Evolutionary conservation across 2,113 vertebrate genomes (phyloP).

Genomic region (Eonycteris spelaea): DNA sequence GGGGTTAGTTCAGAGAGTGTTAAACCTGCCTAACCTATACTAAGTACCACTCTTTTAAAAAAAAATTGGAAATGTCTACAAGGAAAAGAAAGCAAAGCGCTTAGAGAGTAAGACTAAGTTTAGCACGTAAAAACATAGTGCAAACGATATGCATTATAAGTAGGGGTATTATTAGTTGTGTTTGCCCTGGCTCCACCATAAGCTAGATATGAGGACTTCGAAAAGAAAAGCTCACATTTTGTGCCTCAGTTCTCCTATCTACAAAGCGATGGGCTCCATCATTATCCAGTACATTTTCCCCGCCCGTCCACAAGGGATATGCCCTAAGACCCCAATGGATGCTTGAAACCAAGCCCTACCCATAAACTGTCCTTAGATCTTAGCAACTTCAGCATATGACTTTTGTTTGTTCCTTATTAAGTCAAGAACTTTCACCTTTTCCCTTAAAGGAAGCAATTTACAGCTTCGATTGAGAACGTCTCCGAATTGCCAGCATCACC

Average conservation of each 20-base stretch:
- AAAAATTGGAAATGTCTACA: not conserved
- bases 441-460: not conserved
- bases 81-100: too few species aligned
- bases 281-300: rapidly evolving
- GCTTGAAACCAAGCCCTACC: not conserved
- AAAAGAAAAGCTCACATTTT: not conserved
- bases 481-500: not conserved
- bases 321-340: not conserved
- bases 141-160: not conserved
- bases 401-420: not conserved
- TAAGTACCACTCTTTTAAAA: not conserved
- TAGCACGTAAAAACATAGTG: not conserved
- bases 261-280: not conserved
- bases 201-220: not conserved
- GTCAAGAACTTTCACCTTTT: not conserved
- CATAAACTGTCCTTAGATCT: too few species aligned
- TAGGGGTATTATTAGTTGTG: not conserved
- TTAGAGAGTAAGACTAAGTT: not conserved
- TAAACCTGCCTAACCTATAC: not conserved
- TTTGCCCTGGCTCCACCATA: not conserved
- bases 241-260: not conserved
- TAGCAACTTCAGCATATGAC: too few species aligned
- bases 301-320: rapidly evolving
- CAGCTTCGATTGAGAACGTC: not conserved
- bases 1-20: not conserved